Evolutionary conservation across 2,888 invertebrate genomes (phyloP), one percentile per base, ranked within the genome.

Genomic region (Hyposoter dolosus): DNA sequence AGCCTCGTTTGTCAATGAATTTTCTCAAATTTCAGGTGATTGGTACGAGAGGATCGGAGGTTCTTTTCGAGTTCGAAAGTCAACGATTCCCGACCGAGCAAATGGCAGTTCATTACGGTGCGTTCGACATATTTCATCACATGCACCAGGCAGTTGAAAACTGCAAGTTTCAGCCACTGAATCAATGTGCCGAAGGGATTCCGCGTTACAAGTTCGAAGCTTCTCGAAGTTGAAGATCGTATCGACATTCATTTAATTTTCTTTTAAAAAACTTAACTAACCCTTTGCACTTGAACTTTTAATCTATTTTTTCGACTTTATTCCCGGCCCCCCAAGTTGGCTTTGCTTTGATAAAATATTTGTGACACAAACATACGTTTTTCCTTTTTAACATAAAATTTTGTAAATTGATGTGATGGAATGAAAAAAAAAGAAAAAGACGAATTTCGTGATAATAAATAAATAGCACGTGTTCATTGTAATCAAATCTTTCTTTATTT

Each of bases 61-160:
- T 90, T 12, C 43, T 91, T 5, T 88, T 89, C 47, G 90, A 91
- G 32, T 90, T 90, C 82, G 89, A 86, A 82, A 92, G 93, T 10
- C 82, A 86, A 15, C 15, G 87, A 3, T 89, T 90, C 87, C 77
- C 85, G 4, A 89, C 92, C 6, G 85, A 89, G 76, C 83, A 89
- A 60, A 79, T 90, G 50, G 91, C 93, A 3, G 87, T 93, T 40
- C 84, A 90, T 71, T 72, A 74, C 0, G 89, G 91, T 17, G 88
- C 91, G 12, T 82, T 88, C 28, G 88, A 90, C 12, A 82, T 90
- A n/a, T 91, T 91, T 74, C 87, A 90, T 40, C 82, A 74, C 43
- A 60, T 88, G n/a, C 71, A 66, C 12, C 47, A 56, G 17, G 82
- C 77, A 23, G 23, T 77, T 23, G 69, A 66, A 6, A 68, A 78